Conservation (phyloP, 2,797 vertebrate species). For the Sebastes itinus region DNA sequence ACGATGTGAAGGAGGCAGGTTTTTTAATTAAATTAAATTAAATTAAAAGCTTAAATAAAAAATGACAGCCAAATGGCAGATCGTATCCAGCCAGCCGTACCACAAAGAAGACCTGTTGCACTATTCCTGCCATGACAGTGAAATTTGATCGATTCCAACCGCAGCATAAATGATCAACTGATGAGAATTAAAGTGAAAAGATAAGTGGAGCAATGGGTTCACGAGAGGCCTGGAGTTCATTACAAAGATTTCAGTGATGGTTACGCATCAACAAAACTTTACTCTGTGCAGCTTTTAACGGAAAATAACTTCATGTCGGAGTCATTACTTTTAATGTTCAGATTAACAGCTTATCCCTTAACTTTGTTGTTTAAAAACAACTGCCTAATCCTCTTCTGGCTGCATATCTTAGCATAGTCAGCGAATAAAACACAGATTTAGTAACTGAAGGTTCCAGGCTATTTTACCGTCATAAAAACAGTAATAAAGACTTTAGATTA, state of each 20-base stretch:
- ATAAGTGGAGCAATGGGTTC: neutral
- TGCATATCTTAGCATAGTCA: neutral
- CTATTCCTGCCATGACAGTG: neutral
- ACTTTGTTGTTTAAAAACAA: neutral
- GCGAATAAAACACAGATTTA: neutral
- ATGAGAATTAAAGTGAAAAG: neutral
- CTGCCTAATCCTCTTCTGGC: no score
- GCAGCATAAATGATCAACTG: neutral
- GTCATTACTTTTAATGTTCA: neutral
- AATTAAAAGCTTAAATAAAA: neutral
- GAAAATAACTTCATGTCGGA: neutral
- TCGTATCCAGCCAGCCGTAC: neutral
- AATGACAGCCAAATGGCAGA: neutral
- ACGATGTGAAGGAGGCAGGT: neutral
- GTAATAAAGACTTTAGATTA: no score
- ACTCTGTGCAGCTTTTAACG: neutral
- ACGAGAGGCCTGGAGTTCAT: neutral
- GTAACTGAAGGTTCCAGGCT: neutral
- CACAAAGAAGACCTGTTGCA: neutral
- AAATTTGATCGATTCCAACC: neutral
- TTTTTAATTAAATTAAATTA: neutral
- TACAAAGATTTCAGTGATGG: neutral
- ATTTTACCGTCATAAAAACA: neutral
- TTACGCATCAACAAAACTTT: neutral
- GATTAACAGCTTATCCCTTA: neutral